Base-by-base conservation (phyloP, 2,888 invertebrate genomes). In the Ophion slaviceki region DNA sequence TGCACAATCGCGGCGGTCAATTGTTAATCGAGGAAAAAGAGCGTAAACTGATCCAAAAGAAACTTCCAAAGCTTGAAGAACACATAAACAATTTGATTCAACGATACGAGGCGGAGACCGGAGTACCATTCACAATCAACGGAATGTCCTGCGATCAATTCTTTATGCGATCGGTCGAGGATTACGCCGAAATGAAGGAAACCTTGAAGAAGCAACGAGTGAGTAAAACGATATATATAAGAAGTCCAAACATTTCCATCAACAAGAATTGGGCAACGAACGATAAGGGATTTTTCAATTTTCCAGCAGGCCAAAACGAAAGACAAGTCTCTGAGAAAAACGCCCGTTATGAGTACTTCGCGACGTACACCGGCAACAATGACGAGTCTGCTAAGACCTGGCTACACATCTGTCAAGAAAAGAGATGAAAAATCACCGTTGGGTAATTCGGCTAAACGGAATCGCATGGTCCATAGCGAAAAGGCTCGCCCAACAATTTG, bases 1-100 rank as follows among this genome's bases (percentile, higher is more conserved):
- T 96, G 92, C 96, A 97, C 89, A 98, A 98, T 93, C 95, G 99
- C 59, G 98, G 98, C 0, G 98, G 98, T 0, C 97, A 97, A 88
- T 94, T 99, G 7, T 94, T 99, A 1, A 96, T 96, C 76, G 98
- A 98, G 92, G 98, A 99, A 93, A 97, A 97, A 89, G 97, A 98
- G 90, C 94, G 98, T n/a, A 98, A 97, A 92, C 95, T 95, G 10
- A 95, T 98, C 11, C 95, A 95, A 57, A 96, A 95, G 89, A 95
- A 96, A 94, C 93, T 98, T 74, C 97, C 97, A 0, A 96, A 96
- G 94, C 95, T 97, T 62, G 97, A 97, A 92, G 95, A 95, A 0
- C 95, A 96, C 90, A 94, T 97, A 0, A 94, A 94, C 1, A 94
- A 95, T 0, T 89, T 96, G 75, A 95, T 96, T 5, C 91, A 93